phyloP scores from a whole-genome alignment of 2,797 vertebrate species.

The Hafferia zeledoni region DNA sequence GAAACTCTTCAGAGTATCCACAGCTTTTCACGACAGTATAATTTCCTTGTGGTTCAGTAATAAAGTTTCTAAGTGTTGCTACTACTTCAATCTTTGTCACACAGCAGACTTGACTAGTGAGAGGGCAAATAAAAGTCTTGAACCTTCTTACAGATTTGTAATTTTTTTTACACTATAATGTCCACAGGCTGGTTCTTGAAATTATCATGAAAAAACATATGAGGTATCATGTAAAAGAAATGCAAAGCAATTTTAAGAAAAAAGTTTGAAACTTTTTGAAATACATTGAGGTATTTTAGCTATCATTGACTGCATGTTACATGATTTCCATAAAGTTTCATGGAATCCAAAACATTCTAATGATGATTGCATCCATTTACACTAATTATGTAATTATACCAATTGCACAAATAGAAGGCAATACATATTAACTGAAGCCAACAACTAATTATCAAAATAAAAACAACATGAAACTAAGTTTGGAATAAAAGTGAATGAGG shows the following conservation, averaged over 20 bases:
- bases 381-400: slow-evolving; percentile 59
- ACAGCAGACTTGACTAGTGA: not conserved
- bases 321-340: slow-evolving; percentile 37
- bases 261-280: not conserved
- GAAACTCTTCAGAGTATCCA: not conserved
- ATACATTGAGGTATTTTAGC: not conserved
- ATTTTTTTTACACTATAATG: not conserved
- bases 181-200: not conserved
- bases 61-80: not conserved
- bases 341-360: slow-evolving; percentile 34
- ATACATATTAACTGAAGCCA: slow-evolving; percentile 3
- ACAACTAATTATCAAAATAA: slow-evolving; percentile 45
- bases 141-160: not conserved
- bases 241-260: not conserved
- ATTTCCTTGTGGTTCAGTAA: not conserved
- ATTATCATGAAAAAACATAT: not conserved
- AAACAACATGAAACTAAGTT: slow-evolving; percentile 22
- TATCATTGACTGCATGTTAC: not conserved
- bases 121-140: not conserved
- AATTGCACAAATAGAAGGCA: slow-evolving; percentile 47
- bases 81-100: not conserved
- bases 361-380: slow-evolving; percentile 52
- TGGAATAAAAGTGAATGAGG: not conserved
- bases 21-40: not conserved
- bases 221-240: not conserved